Conservation (phyloP, 30 jellyfish, hydroid and myxozoan species). For the Hydractinia symbiolongicarpus region DNA sequence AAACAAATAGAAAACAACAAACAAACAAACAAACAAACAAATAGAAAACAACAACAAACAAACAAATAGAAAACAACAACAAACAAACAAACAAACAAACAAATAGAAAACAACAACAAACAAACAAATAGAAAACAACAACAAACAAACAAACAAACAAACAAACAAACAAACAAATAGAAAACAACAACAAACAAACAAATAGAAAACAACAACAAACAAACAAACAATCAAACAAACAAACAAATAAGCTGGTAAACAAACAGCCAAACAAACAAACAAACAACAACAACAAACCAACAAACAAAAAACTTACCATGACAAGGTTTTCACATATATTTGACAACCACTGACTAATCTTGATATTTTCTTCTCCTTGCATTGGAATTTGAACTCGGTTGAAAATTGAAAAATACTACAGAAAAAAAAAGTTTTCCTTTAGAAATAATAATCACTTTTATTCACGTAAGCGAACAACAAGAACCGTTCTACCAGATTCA, state of each 20-base stretch:
- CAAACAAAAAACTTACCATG: slow-evolving; percentile 40
- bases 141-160: no score
- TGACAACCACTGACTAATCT: slow-evolving; percentile 36
- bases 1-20: neutral
- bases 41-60: neutral
- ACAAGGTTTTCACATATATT: slow-evolving; percentile 52
- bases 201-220: neutral
- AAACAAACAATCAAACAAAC: neutral
- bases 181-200: no score
- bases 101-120: no score
- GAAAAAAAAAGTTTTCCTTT: slow-evolving; percentile 9
- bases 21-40: neutral
- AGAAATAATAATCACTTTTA: neutral
- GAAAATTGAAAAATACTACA: slow-evolving; percentile 62
- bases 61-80: neutral
- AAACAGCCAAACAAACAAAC: neutral
- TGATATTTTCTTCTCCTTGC: slow-evolving; percentile 58
- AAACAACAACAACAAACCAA: neutral
- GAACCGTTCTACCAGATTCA: no score
- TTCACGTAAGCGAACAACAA: neutral
- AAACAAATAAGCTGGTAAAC: neutral
- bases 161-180: no score
- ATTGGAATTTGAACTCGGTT: slow-evolving; percentile 52
- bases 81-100: neutral
- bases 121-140: neutral